These are phyloP conservation scores for Cherax destructor DNA, from an alignment of 1,140 invertebrate genomes.

Conservation along the genomic window DNA sequence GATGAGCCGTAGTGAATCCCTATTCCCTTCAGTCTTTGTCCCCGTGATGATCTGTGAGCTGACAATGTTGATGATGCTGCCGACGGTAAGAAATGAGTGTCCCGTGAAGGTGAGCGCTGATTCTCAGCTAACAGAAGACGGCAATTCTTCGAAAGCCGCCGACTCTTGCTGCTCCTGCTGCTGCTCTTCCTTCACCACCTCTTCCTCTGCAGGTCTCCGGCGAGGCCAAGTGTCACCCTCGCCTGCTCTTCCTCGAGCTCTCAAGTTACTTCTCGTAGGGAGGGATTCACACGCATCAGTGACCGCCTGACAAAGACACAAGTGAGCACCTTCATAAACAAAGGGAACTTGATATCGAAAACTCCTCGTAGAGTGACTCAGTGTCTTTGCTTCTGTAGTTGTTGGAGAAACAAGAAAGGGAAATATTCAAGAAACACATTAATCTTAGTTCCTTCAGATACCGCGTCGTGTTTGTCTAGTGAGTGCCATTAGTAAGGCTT, in stretches of 20 bases:
- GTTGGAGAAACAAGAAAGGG: too few species aligned
- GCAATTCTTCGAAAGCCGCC: neutral
- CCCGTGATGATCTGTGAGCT: neutral
- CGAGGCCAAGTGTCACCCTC: neutral
- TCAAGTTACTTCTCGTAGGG: neutral
- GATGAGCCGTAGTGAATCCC: too few species aligned
- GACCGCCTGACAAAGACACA: neutral
- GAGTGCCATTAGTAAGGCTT: neutral
- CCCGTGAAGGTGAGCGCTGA: neutral
- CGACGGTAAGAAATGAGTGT: neutral
- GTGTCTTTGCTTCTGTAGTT: neutral
- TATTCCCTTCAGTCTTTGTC: too few species aligned
- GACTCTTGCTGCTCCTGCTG: neutral
- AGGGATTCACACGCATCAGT: neutral
- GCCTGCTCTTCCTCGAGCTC: neutral
- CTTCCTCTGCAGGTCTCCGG: too few species aligned
- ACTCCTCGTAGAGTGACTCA: neutral
- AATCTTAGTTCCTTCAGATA: neutral
- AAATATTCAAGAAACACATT: neutral
- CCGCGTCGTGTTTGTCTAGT: neutral
- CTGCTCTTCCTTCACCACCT: too few species aligned
- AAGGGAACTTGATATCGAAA: neutral
- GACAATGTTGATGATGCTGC: neutral
- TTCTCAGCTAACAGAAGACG: neutral
- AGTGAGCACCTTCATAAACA: neutral